phyloP scores from a whole-genome alignment of 2,113 vertebrate genomes.

The Corydoras maculifer region DNA sequence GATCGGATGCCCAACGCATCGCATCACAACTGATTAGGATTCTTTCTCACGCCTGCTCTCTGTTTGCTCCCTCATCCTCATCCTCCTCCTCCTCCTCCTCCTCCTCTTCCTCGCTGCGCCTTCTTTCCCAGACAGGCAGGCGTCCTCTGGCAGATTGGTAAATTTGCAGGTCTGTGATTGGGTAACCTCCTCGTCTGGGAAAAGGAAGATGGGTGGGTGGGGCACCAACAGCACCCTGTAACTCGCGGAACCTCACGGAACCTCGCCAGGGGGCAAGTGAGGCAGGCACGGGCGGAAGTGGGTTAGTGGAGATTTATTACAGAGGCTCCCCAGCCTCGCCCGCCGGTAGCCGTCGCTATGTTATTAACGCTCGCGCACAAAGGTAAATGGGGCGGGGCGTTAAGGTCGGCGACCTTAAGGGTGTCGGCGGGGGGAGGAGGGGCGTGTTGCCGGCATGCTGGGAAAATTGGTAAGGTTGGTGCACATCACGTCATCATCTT shows the following conservation, averaged over 20 bases:
- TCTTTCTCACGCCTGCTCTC: no score
- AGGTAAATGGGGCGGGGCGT: conserved; percentile 66
- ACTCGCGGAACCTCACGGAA: conserved; percentile 51
- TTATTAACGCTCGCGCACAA: conserved; percentile 67
- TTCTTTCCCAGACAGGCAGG: not conserved
- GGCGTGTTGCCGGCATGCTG: no score
- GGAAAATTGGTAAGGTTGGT: no score
- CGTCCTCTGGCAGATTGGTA: conserved; percentile 1
- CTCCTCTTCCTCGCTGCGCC: not conserved
- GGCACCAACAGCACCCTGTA: conserved; percentile 57
- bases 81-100: not conserved
- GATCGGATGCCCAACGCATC: no score
- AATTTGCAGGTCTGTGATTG: conserved; percentile 20
- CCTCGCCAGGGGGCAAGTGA: conserved; percentile 56
- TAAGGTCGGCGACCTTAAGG: conserved; percentile 53
- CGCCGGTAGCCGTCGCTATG: conserved; percentile 57
- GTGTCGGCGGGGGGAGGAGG: conserved; percentile 21
- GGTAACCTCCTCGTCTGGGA: conserved; percentile 46
- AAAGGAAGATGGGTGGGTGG: conserved; percentile 52
- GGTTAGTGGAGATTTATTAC: conserved; percentile 73
- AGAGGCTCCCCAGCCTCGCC: conserved; percentile 57
- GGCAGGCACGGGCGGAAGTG: conserved; percentile 70
- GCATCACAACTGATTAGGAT: no score
- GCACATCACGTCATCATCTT: no score
- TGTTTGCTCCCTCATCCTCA: not conserved